These are phyloP conservation scores for Zeus faber DNA, from an alignment of 2,113 vertebrate genomes.

Conservation along the genomic window DNA sequence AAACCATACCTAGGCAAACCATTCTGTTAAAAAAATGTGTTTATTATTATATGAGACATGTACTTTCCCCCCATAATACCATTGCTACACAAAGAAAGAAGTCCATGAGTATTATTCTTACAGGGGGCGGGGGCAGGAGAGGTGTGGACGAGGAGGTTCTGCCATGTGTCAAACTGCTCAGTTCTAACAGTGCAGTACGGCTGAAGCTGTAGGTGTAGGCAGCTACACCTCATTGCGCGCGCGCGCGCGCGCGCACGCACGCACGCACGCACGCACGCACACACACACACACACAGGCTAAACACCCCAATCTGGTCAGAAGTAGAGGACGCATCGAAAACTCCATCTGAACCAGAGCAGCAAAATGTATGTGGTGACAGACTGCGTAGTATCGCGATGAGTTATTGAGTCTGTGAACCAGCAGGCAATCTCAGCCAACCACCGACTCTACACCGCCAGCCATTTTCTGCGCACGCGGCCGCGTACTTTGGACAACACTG, in stretches of 20 bases:
- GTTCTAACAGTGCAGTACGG: conserved; percentile 33
- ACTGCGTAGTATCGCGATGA: too few relatives aligned
- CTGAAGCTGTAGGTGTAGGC: conserved; percentile 24
- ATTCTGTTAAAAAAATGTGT: conserved; percentile 39
- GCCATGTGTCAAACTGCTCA: neutral
- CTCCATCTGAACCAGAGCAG: too few relatives aligned
- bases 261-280: conserved; percentile 7
- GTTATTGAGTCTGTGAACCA: too few relatives aligned
- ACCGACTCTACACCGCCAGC: too few relatives aligned
- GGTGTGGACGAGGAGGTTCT: conserved; percentile 16
- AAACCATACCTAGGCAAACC: conserved; percentile 39
- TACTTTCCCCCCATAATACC: conserved; percentile 27
- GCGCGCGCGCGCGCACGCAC: too few relatives aligned
- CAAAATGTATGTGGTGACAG: too few relatives aligned
- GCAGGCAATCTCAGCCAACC: too few relatives aligned
- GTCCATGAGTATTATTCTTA: conserved; percentile 34
- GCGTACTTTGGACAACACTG: too few relatives aligned
- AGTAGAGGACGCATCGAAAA: neutral
- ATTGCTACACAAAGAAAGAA: conserved; percentile 55
- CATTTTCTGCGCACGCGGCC: too few relatives aligned
- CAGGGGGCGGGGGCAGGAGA: conserved; percentile 23
- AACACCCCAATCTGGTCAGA: neutral
- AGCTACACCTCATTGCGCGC: conserved; percentile 35
- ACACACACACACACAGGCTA: conserved; percentile 4
- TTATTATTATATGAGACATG: conserved; percentile 40